Evolutionary conservation across 2,888 invertebrate genomes (phyloP).

Genomic region (Podotricha telesiphe): DNA sequence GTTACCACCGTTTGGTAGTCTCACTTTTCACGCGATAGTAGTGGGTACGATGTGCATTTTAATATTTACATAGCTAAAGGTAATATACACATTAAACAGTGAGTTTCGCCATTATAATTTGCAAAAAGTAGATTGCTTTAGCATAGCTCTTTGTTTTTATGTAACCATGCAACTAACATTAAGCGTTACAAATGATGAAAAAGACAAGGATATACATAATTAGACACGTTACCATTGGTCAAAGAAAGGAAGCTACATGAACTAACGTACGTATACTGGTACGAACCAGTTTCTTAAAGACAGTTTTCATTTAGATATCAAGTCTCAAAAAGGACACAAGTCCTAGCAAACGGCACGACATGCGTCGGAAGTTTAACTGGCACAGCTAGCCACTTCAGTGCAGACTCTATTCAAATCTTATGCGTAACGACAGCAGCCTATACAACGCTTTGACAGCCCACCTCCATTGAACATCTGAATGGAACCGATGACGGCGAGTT

Average conservation of each 20-base stretch:
- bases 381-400: conserved; percentile 63
- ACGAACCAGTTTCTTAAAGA: conserved; percentile 37
- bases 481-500: conserved; percentile 64
- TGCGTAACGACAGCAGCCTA: conserved; percentile 61
- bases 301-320: conserved; percentile 35
- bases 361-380: conserved; percentile 68
- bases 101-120: too few relatives aligned
- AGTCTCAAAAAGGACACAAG: conserved; percentile 43
- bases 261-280: conserved; percentile 1
- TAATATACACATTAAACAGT: too few relatives aligned
- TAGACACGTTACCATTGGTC: conserved; percentile 9
- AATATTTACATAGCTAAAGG: too few relatives aligned
- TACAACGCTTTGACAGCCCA: conserved; percentile 69
- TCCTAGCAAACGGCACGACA: conserved; percentile 43
- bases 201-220: conserved; percentile 3
- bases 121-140: too few relatives aligned
- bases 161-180: too few relatives aligned
- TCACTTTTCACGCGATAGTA: background rate
- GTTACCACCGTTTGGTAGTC: background rate
- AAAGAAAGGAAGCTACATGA: conserved; percentile 3
- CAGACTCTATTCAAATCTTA: conserved; percentile 75
- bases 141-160: too few relatives aligned
- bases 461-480: conserved; percentile 75
- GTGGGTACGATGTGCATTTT: background rate
- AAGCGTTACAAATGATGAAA: background rate